phyloP scores from a whole-genome alignment of 2,113 vertebrate genomes.

The Hipposideros armiger region DNA sequence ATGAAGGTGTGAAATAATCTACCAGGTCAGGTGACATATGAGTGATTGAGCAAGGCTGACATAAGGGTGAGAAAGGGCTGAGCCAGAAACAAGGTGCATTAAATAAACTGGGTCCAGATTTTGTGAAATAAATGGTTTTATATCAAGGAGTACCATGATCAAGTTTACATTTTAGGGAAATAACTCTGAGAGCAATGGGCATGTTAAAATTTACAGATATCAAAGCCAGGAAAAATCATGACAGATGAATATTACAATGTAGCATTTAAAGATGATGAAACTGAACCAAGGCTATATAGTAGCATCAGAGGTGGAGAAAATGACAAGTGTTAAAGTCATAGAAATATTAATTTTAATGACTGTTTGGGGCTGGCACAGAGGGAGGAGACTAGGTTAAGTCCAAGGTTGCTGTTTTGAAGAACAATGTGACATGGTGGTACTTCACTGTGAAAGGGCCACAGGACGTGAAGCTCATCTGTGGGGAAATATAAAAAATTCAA shows the following conservation, averaged over 20 bases:
- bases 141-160: neutral
- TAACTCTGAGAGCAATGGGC: neutral
- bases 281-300: neutral
- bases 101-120: neutral
- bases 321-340: neutral
- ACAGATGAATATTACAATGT: neutral
- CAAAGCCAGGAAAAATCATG: neutral
- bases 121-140: neutral
- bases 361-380: neutral
- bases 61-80: neutral
- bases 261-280: neutral
- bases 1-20: neutral
- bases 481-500: neutral
- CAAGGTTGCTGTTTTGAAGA: neutral
- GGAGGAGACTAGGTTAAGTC: neutral
- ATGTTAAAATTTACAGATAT: conserved; percentile 8
- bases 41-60: neutral
- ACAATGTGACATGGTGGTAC: neutral
- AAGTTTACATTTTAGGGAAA: neutral
- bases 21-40: neutral
- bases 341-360: neutral
- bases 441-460: neutral
- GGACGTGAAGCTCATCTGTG: neutral
- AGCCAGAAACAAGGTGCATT: neutral
- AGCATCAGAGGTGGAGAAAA: neutral